Percentiles rank a stretch among this genome's conserved stretches.
Evolutionary conservation across 2,888 invertebrate genomes (phyloP).

Genomic region (Zygogramma bicolorata): DNA sequence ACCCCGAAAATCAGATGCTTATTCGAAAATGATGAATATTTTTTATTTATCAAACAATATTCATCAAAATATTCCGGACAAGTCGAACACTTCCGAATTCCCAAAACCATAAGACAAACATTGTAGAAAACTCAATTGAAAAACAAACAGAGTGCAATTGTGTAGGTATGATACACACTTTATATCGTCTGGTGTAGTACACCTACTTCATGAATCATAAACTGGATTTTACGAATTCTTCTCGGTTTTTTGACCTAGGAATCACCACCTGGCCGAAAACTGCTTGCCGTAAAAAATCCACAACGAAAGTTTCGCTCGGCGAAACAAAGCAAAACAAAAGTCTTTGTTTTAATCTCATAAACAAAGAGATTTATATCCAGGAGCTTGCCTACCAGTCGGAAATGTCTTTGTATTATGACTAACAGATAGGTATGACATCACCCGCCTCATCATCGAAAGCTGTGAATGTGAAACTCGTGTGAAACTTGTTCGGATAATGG

Average conservation of each 20-base stretch:
- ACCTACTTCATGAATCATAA: background rate
- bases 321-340: background rate
- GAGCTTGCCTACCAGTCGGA: no score
- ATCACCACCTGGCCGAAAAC: background rate
- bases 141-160: background rate
- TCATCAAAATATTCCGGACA: no score
- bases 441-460: background rate
- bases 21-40: no score
- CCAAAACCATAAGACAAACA: background rate
- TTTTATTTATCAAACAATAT: no score
- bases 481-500: background rate
- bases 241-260: background rate
- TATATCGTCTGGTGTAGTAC: background rate
- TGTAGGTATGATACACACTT: background rate
- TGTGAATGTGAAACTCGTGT: background rate
- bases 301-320: no score
- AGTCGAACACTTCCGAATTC: no score
- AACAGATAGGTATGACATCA: no score
- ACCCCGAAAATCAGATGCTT: no score
- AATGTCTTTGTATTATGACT: no score
- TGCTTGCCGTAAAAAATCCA: no score
- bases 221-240: background rate
- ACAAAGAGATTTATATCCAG: no score
- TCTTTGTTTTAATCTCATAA: no score
- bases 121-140: background rate